Evolutionary conservation across 2,888 invertebrate species (phyloP).

Genomic region (Megamerina dolium): DNA sequence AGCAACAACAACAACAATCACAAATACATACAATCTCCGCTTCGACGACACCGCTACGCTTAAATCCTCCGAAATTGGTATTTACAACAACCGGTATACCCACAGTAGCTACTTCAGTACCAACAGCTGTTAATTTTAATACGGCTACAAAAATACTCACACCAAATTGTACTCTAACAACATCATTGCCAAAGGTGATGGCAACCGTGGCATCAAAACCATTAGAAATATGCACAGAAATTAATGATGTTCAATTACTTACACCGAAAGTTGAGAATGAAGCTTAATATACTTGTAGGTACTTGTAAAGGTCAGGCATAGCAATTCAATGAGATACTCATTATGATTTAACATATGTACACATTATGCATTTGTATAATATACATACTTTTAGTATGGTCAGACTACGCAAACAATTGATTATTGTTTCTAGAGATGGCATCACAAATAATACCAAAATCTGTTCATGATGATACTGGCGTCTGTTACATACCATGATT

Average conservation of each 20-base stretch:
- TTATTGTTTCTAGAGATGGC: too few species aligned
- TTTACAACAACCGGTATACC: conserved; percentile 33
- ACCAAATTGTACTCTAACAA: conserved; percentile 16
- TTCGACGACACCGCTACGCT: conserved; percentile 18
- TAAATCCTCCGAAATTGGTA: conserved; percentile 36
- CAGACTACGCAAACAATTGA: too few species aligned
- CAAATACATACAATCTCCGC: conserved; percentile 3
- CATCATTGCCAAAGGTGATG: conserved; percentile 31
- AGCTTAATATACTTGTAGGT: conserved; percentile 4
- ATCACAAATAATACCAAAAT: too few species aligned
- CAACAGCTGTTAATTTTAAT: too few species aligned
- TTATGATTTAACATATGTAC: too few species aligned
- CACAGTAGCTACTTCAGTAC: conserved; percentile 7
- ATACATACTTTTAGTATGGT: too few species aligned
- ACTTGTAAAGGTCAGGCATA: background rate
- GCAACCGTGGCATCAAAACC: conserved; percentile 18
- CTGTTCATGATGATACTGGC: too few species aligned
- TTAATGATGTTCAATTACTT: conserved; percentile 30
- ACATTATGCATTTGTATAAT: too few species aligned
- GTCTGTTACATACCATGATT: too few species aligned
- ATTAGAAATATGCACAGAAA: conserved; percentile 24
- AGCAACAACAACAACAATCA: conserved; percentile 19
- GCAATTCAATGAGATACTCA: too few species aligned
- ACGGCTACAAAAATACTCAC: too few species aligned
- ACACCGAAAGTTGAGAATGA: conserved; percentile 36